Evolutionary conservation across 2,888 invertebrate species (phyloP), one percentile per base, ranked within the genome.

Genomic region (Metacarcinus magister): DNA sequence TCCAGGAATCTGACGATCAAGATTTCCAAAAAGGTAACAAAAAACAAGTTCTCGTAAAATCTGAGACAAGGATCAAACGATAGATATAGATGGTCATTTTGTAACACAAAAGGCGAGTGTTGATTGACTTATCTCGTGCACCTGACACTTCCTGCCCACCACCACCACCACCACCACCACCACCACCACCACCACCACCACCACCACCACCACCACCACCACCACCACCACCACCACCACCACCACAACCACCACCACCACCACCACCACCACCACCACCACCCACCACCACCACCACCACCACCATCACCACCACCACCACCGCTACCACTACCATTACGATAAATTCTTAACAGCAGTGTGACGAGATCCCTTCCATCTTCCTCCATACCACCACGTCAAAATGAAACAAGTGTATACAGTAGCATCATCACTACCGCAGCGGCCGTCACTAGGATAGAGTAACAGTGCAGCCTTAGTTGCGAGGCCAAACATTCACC

Each of bases 101-200:
- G 82, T 5, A 28, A 13, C 32, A 82, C 82, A 82, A 82, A 19
- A 82, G 82, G 19, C 8, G 82, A 82, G 32, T 32, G 32, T 8
- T n/a, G 82, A 82, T 82, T 82, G 82, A 82, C 82, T 82, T 32
- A 82, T 82, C 82, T 32, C 82, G 82, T 28, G 32, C 32, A 82
- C 82, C 82, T 82, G 82, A 82, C 82, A 82, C 82, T 32, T 82
- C 32, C 32, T 54, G 54, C 54, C 54, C 54, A 54, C 54, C 54
- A 54, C 54, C 54, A 54, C 54, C 54, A 54, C 3, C 54, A 10
- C 46, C 46, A 10, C 10, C 46, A 46, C 46, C 46, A 46, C 46
- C 46, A 10, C 46, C 46, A 46, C 16, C 60, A 60, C 60, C 16
- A 19, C 67, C 67, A 67, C 23, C n/a, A 3, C 67, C 67, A n/a